phyloP scores from a whole-genome alignment of 2,113 vertebrate genomes.

The Plectropomus leopardus region DNA sequence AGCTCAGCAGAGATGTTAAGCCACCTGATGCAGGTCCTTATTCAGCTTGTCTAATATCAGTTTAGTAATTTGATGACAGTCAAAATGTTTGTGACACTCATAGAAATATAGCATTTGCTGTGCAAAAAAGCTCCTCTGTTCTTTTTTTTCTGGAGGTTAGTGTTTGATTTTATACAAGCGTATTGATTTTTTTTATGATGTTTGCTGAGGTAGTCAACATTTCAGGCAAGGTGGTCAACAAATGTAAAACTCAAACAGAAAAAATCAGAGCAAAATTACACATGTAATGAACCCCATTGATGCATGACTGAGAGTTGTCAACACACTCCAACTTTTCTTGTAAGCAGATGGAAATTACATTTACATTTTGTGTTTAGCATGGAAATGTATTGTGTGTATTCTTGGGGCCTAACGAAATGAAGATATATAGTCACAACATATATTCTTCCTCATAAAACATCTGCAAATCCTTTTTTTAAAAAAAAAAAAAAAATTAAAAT shows the following conservation, averaged over 20 bases:
- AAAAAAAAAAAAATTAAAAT: no score
- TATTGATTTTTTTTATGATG: not conserved
- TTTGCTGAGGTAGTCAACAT: no score
- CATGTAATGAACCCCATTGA: not conserved
- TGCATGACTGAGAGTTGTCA: not conserved
- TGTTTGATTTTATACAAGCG: not conserved
- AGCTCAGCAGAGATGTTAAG: not conserved
- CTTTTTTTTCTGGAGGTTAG: not conserved
- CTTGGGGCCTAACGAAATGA: no score
- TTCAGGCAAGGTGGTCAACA: no score
- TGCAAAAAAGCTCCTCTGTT: not conserved
- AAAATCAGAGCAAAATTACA: not conserved
- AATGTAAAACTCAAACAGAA: not conserved
- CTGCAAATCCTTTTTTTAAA: no score
- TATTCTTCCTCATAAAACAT: not conserved
- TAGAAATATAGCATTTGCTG: not conserved
- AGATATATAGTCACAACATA: no score
- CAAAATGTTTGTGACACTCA: not conserved
- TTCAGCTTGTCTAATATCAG: not conserved
- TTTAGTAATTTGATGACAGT: not conserved
- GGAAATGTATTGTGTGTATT: no score
- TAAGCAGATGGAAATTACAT: not conserved
- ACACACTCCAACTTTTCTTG: not conserved
- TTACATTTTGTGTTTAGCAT: not conserved
- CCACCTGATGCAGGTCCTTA: not conserved